Conservation (phyloP, 2,797 vertebrate genomes). For the Xenops minutus region DNA sequence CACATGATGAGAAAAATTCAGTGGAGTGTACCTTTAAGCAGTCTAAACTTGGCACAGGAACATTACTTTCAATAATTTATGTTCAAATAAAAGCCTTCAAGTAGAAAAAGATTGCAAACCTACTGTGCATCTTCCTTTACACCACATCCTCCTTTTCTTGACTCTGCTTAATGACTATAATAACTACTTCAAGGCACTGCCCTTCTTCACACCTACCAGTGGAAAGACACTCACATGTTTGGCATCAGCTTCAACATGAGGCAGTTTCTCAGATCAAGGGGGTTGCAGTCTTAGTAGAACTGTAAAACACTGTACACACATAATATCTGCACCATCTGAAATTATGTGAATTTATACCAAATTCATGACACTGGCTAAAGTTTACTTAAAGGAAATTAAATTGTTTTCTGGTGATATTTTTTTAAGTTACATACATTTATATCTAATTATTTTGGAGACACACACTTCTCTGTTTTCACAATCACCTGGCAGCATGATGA, state of each 20-base stretch:
- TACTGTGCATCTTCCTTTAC: neutral
- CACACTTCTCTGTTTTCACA: neutral
- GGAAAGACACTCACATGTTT: neutral
- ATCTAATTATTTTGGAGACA: neutral
- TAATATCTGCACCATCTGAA: neutral
- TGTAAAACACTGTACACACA: neutral
- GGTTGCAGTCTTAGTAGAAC: neutral
- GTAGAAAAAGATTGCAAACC: neutral
- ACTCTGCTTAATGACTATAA: neutral
- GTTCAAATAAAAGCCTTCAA: neutral
- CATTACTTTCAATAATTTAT: neutral
- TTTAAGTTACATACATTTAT: neutral
- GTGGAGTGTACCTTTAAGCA: neutral
- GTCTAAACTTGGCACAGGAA: neutral
- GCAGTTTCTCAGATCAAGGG: neutral
- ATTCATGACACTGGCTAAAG: neutral
- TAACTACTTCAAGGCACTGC: neutral
- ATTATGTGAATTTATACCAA: neutral
- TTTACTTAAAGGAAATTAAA: neutral
- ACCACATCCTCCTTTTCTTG: neutral
- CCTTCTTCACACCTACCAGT: neutral
- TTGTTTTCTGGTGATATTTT: rapidly evolving
- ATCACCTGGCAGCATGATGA: neutral
- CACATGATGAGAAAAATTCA: neutral
- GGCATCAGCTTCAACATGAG: neutral